These are phyloP conservation scores for Kryptopterus vitreolus DNA, from an alignment of 2,797 vertebrate genomes.

Conservation along the genomic window DNA sequence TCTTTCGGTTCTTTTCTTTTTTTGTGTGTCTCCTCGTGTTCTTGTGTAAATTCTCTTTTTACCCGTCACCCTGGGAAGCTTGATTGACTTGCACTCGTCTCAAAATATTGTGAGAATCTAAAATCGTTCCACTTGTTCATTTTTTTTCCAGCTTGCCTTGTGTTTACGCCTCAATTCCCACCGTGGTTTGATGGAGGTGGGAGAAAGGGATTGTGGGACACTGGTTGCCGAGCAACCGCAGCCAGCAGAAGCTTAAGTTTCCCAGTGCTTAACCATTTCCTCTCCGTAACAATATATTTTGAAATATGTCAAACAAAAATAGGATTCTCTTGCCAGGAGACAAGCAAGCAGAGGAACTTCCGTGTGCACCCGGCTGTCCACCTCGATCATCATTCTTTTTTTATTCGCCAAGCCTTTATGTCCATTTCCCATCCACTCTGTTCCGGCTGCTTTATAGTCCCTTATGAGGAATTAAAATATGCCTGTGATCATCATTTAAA, in stretches of 20 bases:
- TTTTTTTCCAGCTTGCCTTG: conserved; percentile 33
- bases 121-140: conserved; percentile 25
- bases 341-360: background rate
- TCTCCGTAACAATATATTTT: background rate
- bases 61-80: background rate
- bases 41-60: background rate
- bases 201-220: conserved; percentile 42
- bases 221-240: conserved; percentile 47
- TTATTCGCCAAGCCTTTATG: background rate
- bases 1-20: too few relatives aligned
- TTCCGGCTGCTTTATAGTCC: background rate
- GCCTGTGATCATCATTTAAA: conserved; percentile 16
- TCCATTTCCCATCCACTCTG: background rate
- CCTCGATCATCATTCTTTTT: background rate
- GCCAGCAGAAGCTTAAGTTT: conserved; percentile 40
- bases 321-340: background rate
- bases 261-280: conserved; percentile 18
- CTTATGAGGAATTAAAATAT: conserved; percentile 5
- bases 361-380: background rate
- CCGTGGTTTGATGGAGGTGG: conserved; percentile 26
- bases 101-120: conserved; percentile 25
- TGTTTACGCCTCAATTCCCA: conserved; percentile 31
- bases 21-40: too few relatives aligned
- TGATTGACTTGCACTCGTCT: background rate
- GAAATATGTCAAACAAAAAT: background rate